phyloP scores from a whole-genome alignment of 1,140 invertebrate species.

The Venustaconcha ellipsiformis region DNA sequence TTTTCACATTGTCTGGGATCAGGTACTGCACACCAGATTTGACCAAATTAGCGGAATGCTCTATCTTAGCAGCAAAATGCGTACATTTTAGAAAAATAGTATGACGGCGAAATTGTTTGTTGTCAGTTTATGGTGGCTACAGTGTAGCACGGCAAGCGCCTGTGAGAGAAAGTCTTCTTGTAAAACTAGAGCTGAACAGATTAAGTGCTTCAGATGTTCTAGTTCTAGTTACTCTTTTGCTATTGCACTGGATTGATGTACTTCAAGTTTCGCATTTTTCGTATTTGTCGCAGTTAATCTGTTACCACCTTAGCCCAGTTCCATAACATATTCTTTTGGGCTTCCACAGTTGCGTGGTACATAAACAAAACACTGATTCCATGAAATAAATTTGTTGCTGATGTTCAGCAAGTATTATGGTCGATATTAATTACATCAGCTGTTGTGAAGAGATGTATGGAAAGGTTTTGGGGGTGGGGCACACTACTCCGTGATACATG shows the following conservation, averaged over 20 bases:
- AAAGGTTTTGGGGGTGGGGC: too few species aligned
- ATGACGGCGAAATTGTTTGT: slow-evolving; percentile 10
- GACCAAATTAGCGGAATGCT: slow-evolving; percentile 26
- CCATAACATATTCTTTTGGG: too few species aligned
- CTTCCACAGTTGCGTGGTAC: slow-evolving; percentile 26
- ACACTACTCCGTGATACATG: too few species aligned
- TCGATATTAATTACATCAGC: slow-evolving; percentile 39
- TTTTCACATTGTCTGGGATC: slow-evolving; percentile 31
- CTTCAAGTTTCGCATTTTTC: neutral
- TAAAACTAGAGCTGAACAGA: neutral
- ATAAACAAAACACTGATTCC: slow-evolving; percentile 41
- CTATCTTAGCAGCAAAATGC: slow-evolving; percentile 28
- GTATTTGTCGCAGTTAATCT: neutral
- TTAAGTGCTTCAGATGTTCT: neutral
- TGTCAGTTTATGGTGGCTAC: neutral
- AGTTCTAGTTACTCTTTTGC: slow-evolving; percentile 4
- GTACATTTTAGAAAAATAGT: slow-evolving; percentile 30
- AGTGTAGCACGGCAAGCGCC: slow-evolving; percentile 7
- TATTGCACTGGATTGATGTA: neutral
- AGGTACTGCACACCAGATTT: slow-evolving; percentile 16
- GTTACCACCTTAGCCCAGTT: too few species aligned
- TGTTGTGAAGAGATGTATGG: too few species aligned
- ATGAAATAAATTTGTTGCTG: slow-evolving; percentile 41
- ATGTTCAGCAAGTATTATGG: slow-evolving; percentile 43
- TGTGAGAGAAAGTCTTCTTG: slow-evolving; percentile 6